These are phyloP conservation scores for Criorhina ranunculi DNA, from an alignment of 2,888 invertebrate species.

Conservation along the genomic window DNA sequence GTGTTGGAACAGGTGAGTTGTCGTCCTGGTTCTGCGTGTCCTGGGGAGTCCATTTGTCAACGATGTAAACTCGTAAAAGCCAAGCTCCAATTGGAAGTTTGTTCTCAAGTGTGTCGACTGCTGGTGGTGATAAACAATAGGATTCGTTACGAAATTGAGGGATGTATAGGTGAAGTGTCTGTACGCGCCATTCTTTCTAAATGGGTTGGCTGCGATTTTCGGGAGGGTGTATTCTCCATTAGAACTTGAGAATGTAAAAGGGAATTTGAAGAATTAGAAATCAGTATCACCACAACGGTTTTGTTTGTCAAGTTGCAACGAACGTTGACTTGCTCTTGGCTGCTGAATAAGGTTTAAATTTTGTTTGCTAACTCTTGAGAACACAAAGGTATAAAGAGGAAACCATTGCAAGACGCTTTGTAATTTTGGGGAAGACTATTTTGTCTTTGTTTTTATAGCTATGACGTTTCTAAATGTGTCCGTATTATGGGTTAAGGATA, in stretches of 20 bases:
- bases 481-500: neutral
- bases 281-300: conserved; percentile 45
- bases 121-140: conserved; percentile 56
- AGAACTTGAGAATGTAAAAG: conserved; percentile 11
- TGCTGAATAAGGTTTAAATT: conserved; percentile 46
- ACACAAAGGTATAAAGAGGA: neutral
- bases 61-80: conserved; percentile 26
- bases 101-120: conserved; percentile 36
- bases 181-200: conserved; percentile 52
- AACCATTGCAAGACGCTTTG: neutral
- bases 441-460: neutral
- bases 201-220: conserved; percentile 50
- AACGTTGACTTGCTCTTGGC: conserved; percentile 39
- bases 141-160: conserved; percentile 52
- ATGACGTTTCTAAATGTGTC: neutral
- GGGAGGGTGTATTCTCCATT: conserved; percentile 26
- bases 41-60: conserved; percentile 59
- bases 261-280: conserved; percentile 32
- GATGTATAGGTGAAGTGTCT: conserved; percentile 54
- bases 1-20: conserved; percentile 44
- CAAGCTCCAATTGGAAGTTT: conserved; percentile 44
- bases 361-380: conserved; percentile 54
- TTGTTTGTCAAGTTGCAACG: conserved; percentile 60
- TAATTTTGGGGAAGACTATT: neutral
- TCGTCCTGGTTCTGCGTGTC: conserved; percentile 43